These are phyloP conservation scores for Silurus glanis DNA, from an alignment of 2,113 vertebrate genomes.

Conservation along the genomic window DNA sequence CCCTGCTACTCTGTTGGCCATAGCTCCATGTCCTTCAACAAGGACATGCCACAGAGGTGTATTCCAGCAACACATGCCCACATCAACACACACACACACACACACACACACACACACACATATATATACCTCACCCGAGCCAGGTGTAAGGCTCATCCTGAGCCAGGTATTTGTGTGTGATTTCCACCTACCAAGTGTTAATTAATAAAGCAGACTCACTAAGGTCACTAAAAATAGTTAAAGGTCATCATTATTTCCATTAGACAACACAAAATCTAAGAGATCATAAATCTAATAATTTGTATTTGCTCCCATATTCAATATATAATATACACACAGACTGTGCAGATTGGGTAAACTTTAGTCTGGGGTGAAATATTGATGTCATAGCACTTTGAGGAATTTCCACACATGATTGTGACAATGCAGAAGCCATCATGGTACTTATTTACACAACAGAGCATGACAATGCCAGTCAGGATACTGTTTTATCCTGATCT, in stretches of 20 bases:
- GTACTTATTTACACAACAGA: background rate
- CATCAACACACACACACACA: background rate
- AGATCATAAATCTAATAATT: background rate
- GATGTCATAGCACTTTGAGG: background rate
- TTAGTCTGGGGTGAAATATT: background rate
- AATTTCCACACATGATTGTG: background rate
- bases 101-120: constrained; percentile 1
- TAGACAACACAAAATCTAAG: background rate
- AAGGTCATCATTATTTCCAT: constrained; percentile 11
- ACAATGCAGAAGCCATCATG: background rate
- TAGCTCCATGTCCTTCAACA: constrained; percentile 28
- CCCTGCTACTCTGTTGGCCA: constrained; percentile 14
- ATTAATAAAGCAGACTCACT: constrained; percentile 34
- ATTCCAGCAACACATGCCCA: constrained; percentile 17
- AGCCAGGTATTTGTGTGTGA: constrained; percentile 14
- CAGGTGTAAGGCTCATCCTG: constrained; percentile 14
- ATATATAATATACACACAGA: background rate
- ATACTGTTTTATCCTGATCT: background rate
- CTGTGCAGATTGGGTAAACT: background rate
- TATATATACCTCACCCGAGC: constrained; percentile 12
- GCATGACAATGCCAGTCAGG: background rate
- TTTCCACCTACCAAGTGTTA: constrained; percentile 45
- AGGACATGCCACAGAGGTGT: constrained; percentile 31
- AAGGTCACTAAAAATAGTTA: constrained; percentile 37
- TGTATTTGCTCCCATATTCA: background rate